Base-by-base conservation (phyloP, 2,888 invertebrate species). In the Eupithecia subfuscata region DNA sequence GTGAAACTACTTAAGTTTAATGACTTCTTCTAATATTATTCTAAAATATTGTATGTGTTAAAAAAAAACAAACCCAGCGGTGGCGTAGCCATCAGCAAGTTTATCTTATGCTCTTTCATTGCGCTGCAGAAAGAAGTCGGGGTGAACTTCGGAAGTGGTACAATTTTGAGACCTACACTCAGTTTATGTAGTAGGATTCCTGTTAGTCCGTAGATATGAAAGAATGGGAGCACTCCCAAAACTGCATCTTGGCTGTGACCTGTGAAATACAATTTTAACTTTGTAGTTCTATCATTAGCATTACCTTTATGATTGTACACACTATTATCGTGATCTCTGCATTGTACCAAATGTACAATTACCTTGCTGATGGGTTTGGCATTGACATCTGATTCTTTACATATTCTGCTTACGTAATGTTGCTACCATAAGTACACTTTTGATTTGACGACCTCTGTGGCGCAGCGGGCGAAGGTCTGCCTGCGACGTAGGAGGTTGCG, bases 161-260 rank as follows among this genome's bases (percentile, higher is more conserved):
- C 95, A 30, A 97, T 75, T 83, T 96, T 96, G 0, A 91, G 90
- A 1, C 97, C 97, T 7, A 93, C 87, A 6, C 93, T 89, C 64
- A 97, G 81, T 75, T 95, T 95, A 63, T 95, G 95, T 3, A 96
- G 82, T 87, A 97, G 89, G 14, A 96, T 86, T 2, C 96, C 89
- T 0, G 95, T 92, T 71, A 97, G 90, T 0, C 97, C 97, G 82
- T 97, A 98, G 71, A 97, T 97, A 86, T 98, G 98, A 86, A 96
- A 98, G 86, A 97, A 96, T 5, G 98, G 98, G 76, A 98, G 86
- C 5, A 97, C 91, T 7, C 95, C 95, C 6, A 97, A 91, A 22
- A 95, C 75, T 0, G 96, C 89, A 72, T 96, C 96, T 87, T 97
- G 97, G 77, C 90, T 84, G 7, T 82, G 84, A 37, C 87, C 95